phyloP scores from a whole-genome alignment of 1,140 invertebrate genomes.

The Brachionus rubens region DNA sequence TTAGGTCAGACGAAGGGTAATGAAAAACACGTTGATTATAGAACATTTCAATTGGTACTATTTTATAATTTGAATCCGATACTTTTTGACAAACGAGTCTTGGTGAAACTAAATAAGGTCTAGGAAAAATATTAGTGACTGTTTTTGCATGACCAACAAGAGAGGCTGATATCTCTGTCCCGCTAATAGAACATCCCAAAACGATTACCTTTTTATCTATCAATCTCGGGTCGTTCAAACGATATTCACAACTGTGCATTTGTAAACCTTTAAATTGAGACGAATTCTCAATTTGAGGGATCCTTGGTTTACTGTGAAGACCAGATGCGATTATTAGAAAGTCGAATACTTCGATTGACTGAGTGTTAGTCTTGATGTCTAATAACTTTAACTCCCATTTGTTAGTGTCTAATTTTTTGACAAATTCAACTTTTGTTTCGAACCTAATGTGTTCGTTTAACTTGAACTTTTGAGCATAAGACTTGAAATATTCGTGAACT shows the following conservation, averaged over 20 bases:
- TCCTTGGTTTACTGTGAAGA: not conserved
- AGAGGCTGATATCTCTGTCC: conserved; percentile 10
- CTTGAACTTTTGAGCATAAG: conserved; percentile 64
- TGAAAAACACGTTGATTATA: not conserved
- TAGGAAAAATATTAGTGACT: not conserved
- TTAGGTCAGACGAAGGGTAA: not conserved
- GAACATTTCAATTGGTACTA: conserved; percentile 14
- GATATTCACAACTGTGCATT: conserved; percentile 8
- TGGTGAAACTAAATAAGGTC: not conserved
- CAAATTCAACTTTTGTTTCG: not conserved
- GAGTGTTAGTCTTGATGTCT: not conserved
- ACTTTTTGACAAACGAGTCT: not conserved
- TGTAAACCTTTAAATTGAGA: conserved; percentile 11
- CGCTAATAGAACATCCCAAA: conserved; percentile 21
- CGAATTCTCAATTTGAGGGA: not conserved
- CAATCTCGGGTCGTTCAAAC: not conserved
- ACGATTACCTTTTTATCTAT: conserved; percentile 9
- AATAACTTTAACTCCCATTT: not conserved
- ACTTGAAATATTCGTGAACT: conserved; percentile 75
- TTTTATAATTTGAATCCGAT: not conserved
- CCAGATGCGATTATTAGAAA: conserved; percentile 21
- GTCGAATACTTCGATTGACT: not conserved
- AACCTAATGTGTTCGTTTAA: not conserved
- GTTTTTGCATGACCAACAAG: not conserved
- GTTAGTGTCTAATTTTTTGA: not conserved